Evolutionary conservation across 92 coral and sea anemone genomes (phyloP).

Genomic region (Siderastrea siderea): DNA sequence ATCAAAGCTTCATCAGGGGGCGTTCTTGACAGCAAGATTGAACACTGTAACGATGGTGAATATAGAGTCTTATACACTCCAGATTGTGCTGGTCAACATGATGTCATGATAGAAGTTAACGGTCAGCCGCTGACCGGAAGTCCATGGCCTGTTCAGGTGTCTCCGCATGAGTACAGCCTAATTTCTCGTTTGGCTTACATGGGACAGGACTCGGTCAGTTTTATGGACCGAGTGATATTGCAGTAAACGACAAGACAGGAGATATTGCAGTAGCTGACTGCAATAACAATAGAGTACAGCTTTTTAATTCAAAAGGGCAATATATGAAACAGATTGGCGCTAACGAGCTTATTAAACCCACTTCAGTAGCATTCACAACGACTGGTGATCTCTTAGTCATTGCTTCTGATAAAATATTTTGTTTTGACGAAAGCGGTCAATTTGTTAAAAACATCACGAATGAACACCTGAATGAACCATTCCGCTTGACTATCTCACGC

Average conservation of each 20-base stretch:
- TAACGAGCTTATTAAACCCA: not conserved
- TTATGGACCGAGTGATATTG: not conserved
- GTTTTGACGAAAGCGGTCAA: slow-evolving; percentile 46
- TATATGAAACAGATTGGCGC: not conserved
- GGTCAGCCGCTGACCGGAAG: slow-evolving; percentile 56
- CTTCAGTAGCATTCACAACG: slow-evolving; percentile 9
- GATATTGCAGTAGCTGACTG: not conserved
- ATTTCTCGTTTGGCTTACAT: not conserved
- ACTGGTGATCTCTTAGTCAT: not conserved
- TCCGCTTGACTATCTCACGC: not conserved
- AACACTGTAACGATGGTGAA: slow-evolving; percentile 54
- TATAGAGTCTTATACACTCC: slow-evolving; percentile 57
- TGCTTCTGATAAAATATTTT: slow-evolving; percentile 6
- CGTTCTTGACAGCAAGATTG: not conserved
- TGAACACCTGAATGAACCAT: not conserved
- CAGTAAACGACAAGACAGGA: not conserved
- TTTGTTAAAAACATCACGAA: slow-evolving; percentile 44
- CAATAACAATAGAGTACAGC: not conserved
- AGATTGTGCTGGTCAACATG: slow-evolving; percentile 50
- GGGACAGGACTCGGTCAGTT: not conserved
- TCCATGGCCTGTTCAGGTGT: slow-evolving; percentile 55
- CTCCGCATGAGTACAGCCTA: slow-evolving; percentile 7
- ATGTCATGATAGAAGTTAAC: slow-evolving; percentile 45
- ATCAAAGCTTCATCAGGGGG: slow-evolving; percentile 28
- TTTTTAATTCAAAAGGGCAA: not conserved